These are phyloP conservation scores for Odontomachus brunneus DNA, from an alignment of 1,140 invertebrate species.

Conservation along the genomic window DNA sequence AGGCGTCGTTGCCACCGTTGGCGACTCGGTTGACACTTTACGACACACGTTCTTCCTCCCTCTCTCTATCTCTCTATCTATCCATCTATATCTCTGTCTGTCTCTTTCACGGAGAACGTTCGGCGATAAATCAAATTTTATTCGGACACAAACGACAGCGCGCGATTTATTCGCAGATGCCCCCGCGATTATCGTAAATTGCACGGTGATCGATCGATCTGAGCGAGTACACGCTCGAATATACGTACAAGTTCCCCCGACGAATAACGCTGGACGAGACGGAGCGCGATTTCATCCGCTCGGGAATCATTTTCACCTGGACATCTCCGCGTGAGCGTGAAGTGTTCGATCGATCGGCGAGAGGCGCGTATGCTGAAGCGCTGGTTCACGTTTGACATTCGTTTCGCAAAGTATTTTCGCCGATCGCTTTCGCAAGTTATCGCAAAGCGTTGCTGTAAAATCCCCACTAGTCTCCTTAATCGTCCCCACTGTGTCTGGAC, in stretches of 20 bases:
- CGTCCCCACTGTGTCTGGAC: too few relatives aligned
- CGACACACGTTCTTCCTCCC: neutral
- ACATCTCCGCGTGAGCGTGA: neutral
- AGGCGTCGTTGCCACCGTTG: neutral
- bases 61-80: too few relatives aligned
- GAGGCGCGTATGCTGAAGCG: too few relatives aligned
- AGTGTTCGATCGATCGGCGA: too few relatives aligned
- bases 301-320: neutral
- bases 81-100: too few relatives aligned
- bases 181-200: constrained; percentile 8
- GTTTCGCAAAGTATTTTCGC: too few relatives aligned
- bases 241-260: too few relatives aligned
- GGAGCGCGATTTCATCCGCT: constrained; percentile 1
- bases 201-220: constrained; percentile 6
- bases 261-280: constrained; percentile 3
- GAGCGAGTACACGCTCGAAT: neutral
- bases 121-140: constrained; percentile 10
- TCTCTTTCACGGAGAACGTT: neutral
- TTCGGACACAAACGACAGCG: neutral
- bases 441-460: too few relatives aligned
- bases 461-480: too few relatives aligned
- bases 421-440: too few relatives aligned
- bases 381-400: too few relatives aligned
- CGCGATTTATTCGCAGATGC: constrained; percentile 16
- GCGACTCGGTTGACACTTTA: neutral